Percentiles rank a stretch among this genome's conserved stretches.
These are phyloP conservation scores for Baccha elongata DNA, from an alignment of 2,888 invertebrate species.

Conservation along the genomic window DNA sequence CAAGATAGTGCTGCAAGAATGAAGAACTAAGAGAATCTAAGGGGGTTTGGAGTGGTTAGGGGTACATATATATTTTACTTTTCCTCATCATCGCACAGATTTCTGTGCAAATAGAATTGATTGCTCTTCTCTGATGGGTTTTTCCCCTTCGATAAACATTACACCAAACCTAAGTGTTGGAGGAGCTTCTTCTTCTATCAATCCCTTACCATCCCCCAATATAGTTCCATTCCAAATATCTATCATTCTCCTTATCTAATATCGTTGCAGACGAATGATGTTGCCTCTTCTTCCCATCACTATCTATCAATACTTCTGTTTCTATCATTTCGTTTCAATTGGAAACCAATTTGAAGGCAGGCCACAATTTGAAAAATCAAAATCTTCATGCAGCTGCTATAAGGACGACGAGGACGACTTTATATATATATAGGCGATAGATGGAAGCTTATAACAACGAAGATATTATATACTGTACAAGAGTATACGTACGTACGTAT, in stretches of 20 bases:
- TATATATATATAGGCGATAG: background rate
- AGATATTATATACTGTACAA: background rate
- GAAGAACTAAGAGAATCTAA: constrained; percentile 35
- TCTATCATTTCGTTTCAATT: constrained; percentile 71
- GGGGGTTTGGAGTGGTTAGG: background rate
- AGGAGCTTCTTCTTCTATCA: constrained; percentile 20
- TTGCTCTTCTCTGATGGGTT: constrained; percentile 73
- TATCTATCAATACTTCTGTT: constrained; percentile 39
- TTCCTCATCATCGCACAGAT: constrained; percentile 71
- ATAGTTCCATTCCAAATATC: background rate
- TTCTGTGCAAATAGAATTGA: constrained; percentile 71
- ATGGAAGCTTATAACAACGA: background rate
- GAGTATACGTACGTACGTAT: background rate
- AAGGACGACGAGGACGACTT: background rate
- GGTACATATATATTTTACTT: constrained; percentile 52
- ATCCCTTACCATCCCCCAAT: background rate
- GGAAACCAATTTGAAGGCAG: constrained; percentile 69
- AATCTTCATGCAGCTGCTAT: constrained; percentile 57
- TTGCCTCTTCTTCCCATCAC: constrained; percentile 12
- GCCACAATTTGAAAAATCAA: constrained; percentile 71
- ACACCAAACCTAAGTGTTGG: constrained; percentile 57
- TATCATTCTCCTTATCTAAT: constrained; percentile 40
- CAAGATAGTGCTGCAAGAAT: constrained; percentile 12
- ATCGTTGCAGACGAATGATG: constrained; percentile 7
- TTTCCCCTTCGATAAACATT: constrained; percentile 69